These are phyloP conservation scores for Montipora foliosa DNA, from an alignment of 64 coral and sea anemone species.

Conservation along the genomic window DNA sequence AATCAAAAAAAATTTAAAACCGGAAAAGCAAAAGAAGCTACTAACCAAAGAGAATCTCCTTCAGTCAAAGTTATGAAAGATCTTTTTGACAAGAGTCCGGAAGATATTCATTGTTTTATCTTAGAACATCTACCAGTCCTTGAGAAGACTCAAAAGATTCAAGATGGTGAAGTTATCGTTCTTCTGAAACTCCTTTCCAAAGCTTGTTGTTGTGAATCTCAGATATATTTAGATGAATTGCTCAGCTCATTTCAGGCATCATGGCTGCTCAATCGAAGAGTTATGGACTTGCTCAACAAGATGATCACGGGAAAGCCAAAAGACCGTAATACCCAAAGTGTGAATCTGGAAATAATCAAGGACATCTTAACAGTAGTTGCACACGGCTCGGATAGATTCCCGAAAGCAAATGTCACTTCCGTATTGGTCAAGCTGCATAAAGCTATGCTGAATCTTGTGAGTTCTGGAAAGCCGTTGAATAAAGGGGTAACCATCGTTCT, in stretches of 20 bases:
- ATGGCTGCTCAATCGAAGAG: constrained; percentile 35
- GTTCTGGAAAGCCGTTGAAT: not conserved
- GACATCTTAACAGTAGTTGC: constrained; percentile 14
- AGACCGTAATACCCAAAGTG: not conserved
- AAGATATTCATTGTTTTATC: constrained; percentile 62
- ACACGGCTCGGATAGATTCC: not conserved
- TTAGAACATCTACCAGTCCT: constrained; percentile 47
- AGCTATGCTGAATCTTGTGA: not conserved
- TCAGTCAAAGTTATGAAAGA: not conserved
- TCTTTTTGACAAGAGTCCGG: constrained; percentile 50
- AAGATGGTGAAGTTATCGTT: constrained; percentile 42
- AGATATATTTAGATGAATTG: not conserved
- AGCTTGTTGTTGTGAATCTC: constrained; percentile 58
- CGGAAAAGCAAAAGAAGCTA: not conserved
- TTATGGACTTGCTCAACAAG: not conserved
- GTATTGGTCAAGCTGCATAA: not conserved
- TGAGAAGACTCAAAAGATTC: not conserved
- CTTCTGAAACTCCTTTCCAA: constrained; percentile 65
- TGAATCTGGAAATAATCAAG: not conserved
- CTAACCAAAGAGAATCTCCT: not conserved
- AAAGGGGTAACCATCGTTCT: not conserved
- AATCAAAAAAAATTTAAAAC: not conserved
- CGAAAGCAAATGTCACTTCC: not conserved
- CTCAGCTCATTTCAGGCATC: constrained; percentile 45
- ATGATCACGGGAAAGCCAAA: not conserved